Evolutionary conservation across 2,797 vertebrate species (phyloP).

Genomic region (Orientallactaga sibirica): DNA sequence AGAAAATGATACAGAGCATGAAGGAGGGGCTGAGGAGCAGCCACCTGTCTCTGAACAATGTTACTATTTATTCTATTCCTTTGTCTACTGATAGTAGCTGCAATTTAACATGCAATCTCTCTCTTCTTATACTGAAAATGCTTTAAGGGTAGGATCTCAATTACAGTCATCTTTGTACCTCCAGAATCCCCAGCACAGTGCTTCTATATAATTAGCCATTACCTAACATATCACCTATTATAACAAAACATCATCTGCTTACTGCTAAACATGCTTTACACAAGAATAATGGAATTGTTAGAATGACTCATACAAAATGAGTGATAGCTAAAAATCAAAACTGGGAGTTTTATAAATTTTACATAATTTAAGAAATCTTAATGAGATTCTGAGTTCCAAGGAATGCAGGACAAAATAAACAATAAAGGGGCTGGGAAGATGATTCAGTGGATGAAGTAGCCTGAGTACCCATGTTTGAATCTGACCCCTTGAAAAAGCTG

Average conservation of each 20-base stretch:
- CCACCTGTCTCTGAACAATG: not conserved
- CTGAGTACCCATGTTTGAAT: no score
- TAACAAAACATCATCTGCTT: accelerated
- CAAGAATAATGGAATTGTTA: not conserved
- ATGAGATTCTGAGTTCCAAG: not conserved
- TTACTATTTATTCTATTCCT: no score
- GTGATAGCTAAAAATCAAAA: no score
- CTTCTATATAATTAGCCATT: accelerated
- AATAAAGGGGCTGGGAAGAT: not conserved
- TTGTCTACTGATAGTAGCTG: not conserved
- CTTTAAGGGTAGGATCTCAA: not conserved
- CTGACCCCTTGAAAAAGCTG: no score
- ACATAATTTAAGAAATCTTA: not conserved
- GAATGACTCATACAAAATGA: not conserved
- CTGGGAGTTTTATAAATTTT: not conserved
- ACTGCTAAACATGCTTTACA: not conserved
- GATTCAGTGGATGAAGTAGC: no score
- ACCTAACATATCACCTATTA: not conserved
- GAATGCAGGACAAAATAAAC: not conserved
- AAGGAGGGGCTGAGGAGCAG: no score
- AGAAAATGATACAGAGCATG: not conserved
- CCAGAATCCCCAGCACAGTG: no score
- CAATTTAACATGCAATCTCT: accelerated
- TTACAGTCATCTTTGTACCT: not conserved
- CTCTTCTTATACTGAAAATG: not conserved